phyloP scores from a whole-genome alignment of 1,140 invertebrate genomes.

The Berghia stephanieae region DNA sequence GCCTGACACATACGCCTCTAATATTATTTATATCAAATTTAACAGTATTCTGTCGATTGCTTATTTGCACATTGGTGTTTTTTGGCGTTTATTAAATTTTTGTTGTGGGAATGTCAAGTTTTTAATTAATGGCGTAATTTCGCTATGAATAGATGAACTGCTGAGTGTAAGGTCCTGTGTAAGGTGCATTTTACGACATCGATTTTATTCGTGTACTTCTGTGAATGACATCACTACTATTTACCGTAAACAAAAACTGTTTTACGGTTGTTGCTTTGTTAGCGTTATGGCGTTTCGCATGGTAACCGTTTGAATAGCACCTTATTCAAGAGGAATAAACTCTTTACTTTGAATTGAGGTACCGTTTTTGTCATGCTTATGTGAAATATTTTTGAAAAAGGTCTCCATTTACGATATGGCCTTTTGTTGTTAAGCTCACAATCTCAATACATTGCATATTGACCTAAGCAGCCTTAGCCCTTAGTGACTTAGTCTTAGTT shows the following conservation, averaged over 20 bases:
- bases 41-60: neutral
- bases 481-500: too few species aligned
- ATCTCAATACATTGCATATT: too few species aligned
- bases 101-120: neutral
- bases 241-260: constrained; percentile 11
- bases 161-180: neutral
- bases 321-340: neutral
- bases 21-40: neutral
- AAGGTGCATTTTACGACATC: neutral
- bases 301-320: neutral
- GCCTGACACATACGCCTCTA: neutral
- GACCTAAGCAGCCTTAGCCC: too few species aligned
- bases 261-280: too few species aligned
- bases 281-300: neutral
- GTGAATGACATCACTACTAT: neutral
- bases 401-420: neutral
- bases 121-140: neutral
- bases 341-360: neutral
- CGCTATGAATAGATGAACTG: too few species aligned
- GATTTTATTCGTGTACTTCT: too few species aligned
- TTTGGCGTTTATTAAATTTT: neutral
- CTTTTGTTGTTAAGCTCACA: neutral
- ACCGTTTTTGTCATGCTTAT: neutral
- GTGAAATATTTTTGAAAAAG: neutral
- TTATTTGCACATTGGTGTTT: neutral